Evolutionary conservation across 2,797 vertebrate species (phyloP).

Genomic region (Oreonectes daqikongensis): DNA sequence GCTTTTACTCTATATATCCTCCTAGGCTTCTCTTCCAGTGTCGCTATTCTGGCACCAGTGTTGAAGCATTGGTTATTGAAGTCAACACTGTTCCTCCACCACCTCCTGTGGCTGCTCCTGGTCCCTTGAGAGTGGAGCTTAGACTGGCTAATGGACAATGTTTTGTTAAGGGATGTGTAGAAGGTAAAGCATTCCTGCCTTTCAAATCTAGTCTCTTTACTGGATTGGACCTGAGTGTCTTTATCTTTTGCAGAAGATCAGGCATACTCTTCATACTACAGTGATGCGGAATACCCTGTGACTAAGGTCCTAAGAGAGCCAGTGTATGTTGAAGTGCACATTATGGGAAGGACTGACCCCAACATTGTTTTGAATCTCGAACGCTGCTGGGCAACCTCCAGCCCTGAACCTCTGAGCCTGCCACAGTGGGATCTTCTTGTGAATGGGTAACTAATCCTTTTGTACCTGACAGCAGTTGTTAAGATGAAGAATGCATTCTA

Average conservation of each 20-base stretch:
- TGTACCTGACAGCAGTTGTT: too few species aligned
- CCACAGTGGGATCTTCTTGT: slow-evolving; percentile 51
- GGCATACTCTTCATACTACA: background rate
- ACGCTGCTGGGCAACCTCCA: slow-evolving; percentile 50
- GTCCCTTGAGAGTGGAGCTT: slow-evolving; percentile 68
- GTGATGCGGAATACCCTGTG: background rate
- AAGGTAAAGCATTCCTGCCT: slow-evolving; percentile 59
- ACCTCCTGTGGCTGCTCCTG: slow-evolving; percentile 58
- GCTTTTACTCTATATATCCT: background rate
- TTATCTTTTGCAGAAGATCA: background rate
- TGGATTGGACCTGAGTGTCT: background rate
- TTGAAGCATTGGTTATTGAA: slow-evolving; percentile 62
- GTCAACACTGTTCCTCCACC: slow-evolving; percentile 53
- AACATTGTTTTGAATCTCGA: slow-evolving; percentile 38
- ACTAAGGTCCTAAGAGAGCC: slow-evolving; percentile 6
- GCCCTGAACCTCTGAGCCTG: slow-evolving; percentile 24
- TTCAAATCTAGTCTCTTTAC: background rate
- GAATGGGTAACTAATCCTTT: slow-evolving; percentile 12
- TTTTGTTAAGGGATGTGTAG: slow-evolving; percentile 60
- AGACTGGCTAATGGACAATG: slow-evolving; percentile 70
- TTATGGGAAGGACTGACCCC: slow-evolving; percentile 61
- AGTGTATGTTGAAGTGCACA: slow-evolving; percentile 23
- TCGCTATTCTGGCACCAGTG: slow-evolving; percentile 57
- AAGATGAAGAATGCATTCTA: background rate
- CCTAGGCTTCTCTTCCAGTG: slow-evolving; percentile 68